Percentiles rank a stretch among this genome's conserved stretches.
Evolutionary conservation across 2,888 invertebrate species (phyloP).

Genomic region (Apotomis turbidana): DNA sequence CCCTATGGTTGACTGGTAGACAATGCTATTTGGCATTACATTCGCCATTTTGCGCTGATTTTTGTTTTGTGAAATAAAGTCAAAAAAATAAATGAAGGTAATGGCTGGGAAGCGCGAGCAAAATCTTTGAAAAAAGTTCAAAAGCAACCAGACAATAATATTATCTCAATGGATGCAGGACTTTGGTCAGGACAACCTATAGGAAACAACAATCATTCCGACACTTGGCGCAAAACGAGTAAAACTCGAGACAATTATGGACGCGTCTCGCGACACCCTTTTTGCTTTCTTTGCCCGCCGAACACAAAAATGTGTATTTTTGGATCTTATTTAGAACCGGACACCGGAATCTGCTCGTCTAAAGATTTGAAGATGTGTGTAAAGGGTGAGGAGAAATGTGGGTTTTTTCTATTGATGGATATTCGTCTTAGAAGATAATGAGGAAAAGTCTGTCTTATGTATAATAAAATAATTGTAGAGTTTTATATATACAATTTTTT

Average conservation of each 20-base stretch:
- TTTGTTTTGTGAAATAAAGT: too few relatives aligned
- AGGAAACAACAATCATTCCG: conserved; percentile 57
- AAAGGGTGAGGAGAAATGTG: conserved; percentile 33
- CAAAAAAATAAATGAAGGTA: too few relatives aligned
- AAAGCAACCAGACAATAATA: not conserved
- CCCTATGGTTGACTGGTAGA: too few relatives aligned
- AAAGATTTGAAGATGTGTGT: conserved; percentile 25
- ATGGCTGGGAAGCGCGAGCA: not conserved
- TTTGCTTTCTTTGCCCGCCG: conserved; percentile 51
- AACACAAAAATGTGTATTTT: conserved; percentile 55
- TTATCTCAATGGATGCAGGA: conserved; percentile 46
- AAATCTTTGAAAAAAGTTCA: not conserved
- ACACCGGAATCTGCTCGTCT: conserved; percentile 44
- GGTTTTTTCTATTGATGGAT: not conserved
- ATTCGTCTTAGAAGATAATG: not conserved
- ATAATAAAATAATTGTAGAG: too few relatives aligned
- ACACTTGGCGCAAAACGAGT: conserved; percentile 58
- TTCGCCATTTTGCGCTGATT: too few relatives aligned
- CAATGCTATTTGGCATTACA: too few relatives aligned
- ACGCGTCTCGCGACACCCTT: conserved; percentile 53
- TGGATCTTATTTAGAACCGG: conserved; percentile 52
- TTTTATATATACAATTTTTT: too few relatives aligned
- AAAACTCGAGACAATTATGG: conserved; percentile 62
- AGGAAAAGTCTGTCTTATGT: too few relatives aligned
- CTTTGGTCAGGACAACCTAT: conserved; percentile 50